These are phyloP conservation scores for Drosophila nikananu DNA, from an alignment of 1,140 invertebrate species.

Conservation along the genomic window DNA sequence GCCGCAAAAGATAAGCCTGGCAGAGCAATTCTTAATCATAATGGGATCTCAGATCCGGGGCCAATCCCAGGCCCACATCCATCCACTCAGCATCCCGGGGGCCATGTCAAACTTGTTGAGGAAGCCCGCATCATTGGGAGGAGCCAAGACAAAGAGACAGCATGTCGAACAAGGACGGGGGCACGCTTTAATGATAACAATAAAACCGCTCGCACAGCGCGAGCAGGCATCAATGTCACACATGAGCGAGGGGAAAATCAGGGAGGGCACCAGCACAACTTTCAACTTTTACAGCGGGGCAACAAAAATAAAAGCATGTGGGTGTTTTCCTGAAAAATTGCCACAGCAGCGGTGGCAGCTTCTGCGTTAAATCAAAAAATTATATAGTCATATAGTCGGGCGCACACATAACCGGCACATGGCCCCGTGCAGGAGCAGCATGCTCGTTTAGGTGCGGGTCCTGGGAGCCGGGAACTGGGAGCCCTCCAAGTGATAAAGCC, in stretches of 20 bases:
- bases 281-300: conserved; percentile 61
- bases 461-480: background rate
- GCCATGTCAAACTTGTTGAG: conserved; percentile 78
- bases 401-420: conserved; percentile 37
- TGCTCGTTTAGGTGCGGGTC: conserved; percentile 57
- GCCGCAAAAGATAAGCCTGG: conserved; percentile 65
- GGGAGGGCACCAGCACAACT: conserved; percentile 60
- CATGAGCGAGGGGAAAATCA: conserved; percentile 15
- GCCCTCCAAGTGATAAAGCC: conserved; percentile 61
- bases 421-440: conserved; percentile 58
- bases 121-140: conserved; percentile 59
- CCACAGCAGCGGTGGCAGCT: conserved; percentile 68
- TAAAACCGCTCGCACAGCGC: conserved; percentile 73
- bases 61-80: background rate
- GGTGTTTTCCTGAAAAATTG: conserved; percentile 78
- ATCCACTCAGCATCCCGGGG: background rate
- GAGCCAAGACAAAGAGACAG: conserved; percentile 51
- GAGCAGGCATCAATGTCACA: conserved; percentile 74
- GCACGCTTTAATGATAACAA: conserved; percentile 81
- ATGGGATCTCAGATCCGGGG: conserved; percentile 52
- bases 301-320: conserved; percentile 68
- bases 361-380: conserved; percentile 82
- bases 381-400: conserved; percentile 82
- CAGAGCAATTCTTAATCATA: conserved; percentile 80
- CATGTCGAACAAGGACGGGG: conserved; percentile 56